Conservation (phyloP, 2,797 vertebrate species). For the Pyrocephalus nanus region DNA sequence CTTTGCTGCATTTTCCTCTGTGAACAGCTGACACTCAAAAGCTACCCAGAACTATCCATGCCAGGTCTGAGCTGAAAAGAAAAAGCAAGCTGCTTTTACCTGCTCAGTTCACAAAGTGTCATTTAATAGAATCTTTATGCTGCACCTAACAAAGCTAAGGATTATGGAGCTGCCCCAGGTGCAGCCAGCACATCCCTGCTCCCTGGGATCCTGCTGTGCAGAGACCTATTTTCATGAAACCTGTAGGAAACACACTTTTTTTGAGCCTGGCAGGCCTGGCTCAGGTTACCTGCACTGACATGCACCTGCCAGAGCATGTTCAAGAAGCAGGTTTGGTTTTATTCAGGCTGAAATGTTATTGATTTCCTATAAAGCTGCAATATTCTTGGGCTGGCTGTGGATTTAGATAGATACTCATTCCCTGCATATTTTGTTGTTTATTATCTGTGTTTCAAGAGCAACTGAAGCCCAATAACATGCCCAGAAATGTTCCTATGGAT, state of each 20-base stretch:
- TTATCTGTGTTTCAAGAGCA: neutral
- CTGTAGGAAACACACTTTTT: neutral
- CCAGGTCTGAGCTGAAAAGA: neutral
- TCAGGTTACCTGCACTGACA: neutral
- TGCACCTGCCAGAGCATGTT: rapidly evolving
- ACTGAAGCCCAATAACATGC: neutral
- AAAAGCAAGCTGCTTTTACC: neutral
- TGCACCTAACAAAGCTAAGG: neutral
- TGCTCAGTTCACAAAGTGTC: neutral
- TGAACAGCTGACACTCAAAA: neutral
- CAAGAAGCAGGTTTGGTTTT: rapidly evolving
- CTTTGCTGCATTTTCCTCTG: neutral
- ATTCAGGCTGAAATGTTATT: neutral
- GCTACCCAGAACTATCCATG: neutral
- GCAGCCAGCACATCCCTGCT: neutral
- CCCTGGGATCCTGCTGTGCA: rapidly evolving
- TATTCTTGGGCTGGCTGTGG: neutral
- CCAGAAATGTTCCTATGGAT: neutral
- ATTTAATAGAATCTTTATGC: neutral
- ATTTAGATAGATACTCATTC: neutral
- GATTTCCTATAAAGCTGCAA: neutral
- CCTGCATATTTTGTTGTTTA: neutral
- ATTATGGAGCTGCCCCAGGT: neutral
- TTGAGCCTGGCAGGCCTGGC: neutral
- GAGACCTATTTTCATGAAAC: neutral